A percentile compares a stretch with the other conserved stretches of the same genome.
Conservation (phyloP, 1,140 invertebrate species). For the Euura lappo region DNA sequence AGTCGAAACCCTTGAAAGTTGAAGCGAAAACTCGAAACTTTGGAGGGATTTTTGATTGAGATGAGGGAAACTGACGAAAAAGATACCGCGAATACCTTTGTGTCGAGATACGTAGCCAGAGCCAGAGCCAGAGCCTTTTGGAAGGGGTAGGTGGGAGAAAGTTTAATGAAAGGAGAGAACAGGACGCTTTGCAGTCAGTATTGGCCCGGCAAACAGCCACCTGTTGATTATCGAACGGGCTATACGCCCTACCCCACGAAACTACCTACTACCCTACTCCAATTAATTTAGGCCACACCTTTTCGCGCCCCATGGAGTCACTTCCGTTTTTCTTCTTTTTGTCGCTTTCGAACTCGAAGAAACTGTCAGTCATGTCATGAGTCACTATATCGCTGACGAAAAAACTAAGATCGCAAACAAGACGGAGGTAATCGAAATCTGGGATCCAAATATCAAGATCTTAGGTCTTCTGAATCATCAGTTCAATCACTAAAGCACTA, state of each 20-base stretch:
- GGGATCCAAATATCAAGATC: not conserved
- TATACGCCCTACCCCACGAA: not conserved
- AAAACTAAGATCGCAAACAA: no score
- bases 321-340: not conserved
- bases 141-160: not conserved
- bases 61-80: no score
- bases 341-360: not conserved
- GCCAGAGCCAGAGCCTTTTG: not conserved
- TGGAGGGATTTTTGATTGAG: no score
- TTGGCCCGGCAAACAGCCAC: not conserved
- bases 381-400: not conserved
- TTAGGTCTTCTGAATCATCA: not conserved
- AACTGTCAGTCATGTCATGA: not conserved
- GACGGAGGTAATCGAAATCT: not conserved
- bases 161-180: constrained; percentile 5
- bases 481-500: no score
- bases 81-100: no score
- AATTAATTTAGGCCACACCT: not conserved
- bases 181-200: not conserved
- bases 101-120: no score
- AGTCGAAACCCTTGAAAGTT: no score
- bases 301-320: not conserved
- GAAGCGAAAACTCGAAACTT: no score
- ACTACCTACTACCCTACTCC: not conserved
- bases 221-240: not conserved